Evolutionary conservation across 2,888 invertebrate species (phyloP).

Genomic region (Drosophila sordidapex): DNA sequence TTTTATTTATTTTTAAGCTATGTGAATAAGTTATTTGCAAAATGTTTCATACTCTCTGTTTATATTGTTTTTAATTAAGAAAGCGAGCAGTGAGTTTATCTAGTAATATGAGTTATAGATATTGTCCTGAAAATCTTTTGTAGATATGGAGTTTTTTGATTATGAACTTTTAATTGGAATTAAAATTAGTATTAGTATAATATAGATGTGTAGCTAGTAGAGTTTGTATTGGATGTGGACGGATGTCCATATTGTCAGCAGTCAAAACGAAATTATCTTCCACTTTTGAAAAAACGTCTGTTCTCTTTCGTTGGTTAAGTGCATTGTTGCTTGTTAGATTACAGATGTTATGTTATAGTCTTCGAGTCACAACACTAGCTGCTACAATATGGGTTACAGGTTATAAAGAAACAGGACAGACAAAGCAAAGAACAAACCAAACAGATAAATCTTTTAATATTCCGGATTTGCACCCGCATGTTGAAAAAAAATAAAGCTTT

Average conservation of each 20-base stretch:
- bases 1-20: neutral
- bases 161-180: neutral
- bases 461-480: neutral
- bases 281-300: too few relatives aligned
- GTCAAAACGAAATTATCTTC: too few relatives aligned
- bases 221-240: neutral
- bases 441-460: neutral
- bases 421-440: neutral
- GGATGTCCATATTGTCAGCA: neutral
- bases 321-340: too few relatives aligned
- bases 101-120: neutral
- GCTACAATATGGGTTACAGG: neutral
- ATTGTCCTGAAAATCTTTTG: neutral
- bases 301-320: too few relatives aligned
- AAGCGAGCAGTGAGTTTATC: neutral
- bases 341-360: too few relatives aligned
- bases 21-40: neutral
- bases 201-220: neutral
- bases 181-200: neutral
- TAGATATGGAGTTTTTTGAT: neutral
- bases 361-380: too few relatives aligned
- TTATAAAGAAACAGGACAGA: neutral
- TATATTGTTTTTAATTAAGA: neutral
- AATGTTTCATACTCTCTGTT: neutral
- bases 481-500: neutral